Evolutionary conservation across 2,797 vertebrate genomes (phyloP).

Genomic region (Lithobates sylvaticus): DNA sequence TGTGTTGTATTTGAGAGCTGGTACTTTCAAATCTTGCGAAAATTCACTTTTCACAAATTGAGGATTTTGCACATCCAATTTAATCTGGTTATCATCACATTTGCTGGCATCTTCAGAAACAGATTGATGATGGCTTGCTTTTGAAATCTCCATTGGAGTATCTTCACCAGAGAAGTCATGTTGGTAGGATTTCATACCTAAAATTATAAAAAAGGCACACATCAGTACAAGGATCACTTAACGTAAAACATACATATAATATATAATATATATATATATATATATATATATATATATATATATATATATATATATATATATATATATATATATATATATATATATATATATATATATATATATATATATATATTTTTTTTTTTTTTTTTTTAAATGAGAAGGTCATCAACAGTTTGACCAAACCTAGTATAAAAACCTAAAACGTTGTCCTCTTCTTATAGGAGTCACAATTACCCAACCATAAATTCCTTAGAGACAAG

Average conservation of each 20-base stretch:
- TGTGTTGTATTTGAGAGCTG: conserved; percentile 68
- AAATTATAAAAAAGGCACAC: neutral
- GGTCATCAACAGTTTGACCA: neutral
- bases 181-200: conserved; percentile 84
- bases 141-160: conserved; percentile 71
- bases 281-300: too few relatives aligned
- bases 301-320: too few relatives aligned
- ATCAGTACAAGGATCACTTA: neutral
- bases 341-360: too few relatives aligned
- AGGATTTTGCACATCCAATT: conserved; percentile 56
- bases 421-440: neutral
- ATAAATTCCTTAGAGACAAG: too few relatives aligned
- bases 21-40: conserved; percentile 67
- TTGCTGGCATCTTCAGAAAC: conserved; percentile 17
- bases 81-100: conserved; percentile 66
- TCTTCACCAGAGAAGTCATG: conserved; percentile 79
- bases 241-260: neutral
- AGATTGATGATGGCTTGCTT: conserved; percentile 72
- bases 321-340: too few relatives aligned
- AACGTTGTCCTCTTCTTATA: too few relatives aligned
- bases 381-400: too few relatives aligned
- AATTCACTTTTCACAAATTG: conserved; percentile 63
- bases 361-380: too few relatives aligned
- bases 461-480: too few relatives aligned
- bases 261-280: too few relatives aligned